These are phyloP conservation scores for Drosophila parthenogenetica DNA, from an alignment of 2,888 invertebrate species.

Conservation along the genomic window DNA sequence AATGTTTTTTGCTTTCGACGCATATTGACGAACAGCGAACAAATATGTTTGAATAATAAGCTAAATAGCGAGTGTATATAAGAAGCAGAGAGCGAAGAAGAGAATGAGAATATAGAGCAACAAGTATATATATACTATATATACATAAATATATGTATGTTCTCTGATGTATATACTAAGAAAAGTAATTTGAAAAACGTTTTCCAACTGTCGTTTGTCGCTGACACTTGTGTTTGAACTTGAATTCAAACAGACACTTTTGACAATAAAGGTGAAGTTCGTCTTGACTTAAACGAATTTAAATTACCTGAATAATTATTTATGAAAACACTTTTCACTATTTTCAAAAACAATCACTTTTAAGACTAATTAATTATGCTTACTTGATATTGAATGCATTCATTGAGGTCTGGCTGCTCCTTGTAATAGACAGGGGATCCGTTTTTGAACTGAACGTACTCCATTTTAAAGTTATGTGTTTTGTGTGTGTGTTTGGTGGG, in stretches of 20 bases:
- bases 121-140: constrained; percentile 18
- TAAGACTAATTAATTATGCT: constrained; percentile 57
- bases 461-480: constrained; percentile 79
- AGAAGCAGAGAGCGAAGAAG: constrained; percentile 43
- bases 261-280: constrained; percentile 58
- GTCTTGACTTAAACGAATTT: not conserved
- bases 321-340: not conserved
- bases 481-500: constrained; percentile 49
- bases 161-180: constrained; percentile 23
- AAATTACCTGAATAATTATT: not conserved
- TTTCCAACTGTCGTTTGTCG: constrained; percentile 29
- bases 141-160: constrained; percentile 21
- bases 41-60: constrained; percentile 77
- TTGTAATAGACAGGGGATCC: constrained; percentile 85
- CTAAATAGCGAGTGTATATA: constrained; percentile 46
- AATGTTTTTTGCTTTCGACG: constrained; percentile 58
- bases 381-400: constrained; percentile 85
- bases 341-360: not conserved
- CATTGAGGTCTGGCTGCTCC: constrained; percentile 85
- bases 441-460: constrained; percentile 85
- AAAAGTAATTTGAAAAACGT: constrained; percentile 38
- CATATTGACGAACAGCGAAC: constrained; percentile 70
- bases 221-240: constrained; percentile 70
- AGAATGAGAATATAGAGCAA: constrained; percentile 10
- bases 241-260: constrained; percentile 59